Percentiles rank a stretch among this genome's conserved stretches.
These are phyloP conservation scores for Cydia strobilella DNA, from an alignment of 1,140 invertebrate species.

Conservation along the genomic window DNA sequence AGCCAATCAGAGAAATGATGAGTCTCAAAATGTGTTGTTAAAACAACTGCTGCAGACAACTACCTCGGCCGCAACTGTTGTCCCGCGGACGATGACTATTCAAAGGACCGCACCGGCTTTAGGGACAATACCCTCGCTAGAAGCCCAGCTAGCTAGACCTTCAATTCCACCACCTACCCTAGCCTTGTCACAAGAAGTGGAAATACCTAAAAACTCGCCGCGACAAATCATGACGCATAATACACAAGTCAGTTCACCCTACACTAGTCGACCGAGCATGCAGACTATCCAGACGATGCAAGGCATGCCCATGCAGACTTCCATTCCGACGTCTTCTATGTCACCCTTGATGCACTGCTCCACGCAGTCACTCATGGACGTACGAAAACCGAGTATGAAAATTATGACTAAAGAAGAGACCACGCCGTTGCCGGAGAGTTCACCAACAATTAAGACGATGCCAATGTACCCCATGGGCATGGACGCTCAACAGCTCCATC, in stretches of 20 bases:
- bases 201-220: slow-evolving; percentile 78
- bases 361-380: slow-evolving; percentile 77
- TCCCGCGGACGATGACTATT: slow-evolving; percentile 75
- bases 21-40: slow-evolving; percentile 93
- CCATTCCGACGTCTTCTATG: slow-evolving; percentile 65
- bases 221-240: slow-evolving; percentile 65
- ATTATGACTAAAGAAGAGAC: slow-evolving; percentile 71
- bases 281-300: slow-evolving; percentile 7
- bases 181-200: slow-evolving; percentile 77
- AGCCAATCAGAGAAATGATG: slow-evolving; percentile 82
- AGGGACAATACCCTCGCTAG: slow-evolving; percentile 86
- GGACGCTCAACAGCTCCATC: slow-evolving; percentile 66
- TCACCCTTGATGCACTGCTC: slow-evolving; percentile 70
- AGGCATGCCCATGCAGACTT: slow-evolving; percentile 52
- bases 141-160: slow-evolving; percentile 87
- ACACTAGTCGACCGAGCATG: slow-evolving; percentile 61
- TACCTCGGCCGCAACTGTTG: slow-evolving; percentile 79
- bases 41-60: slow-evolving; percentile 95
- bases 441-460: slow-evolving; percentile 69
- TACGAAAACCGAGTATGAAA: slow-evolving; percentile 71
- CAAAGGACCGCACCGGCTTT: slow-evolving; percentile 82
- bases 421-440: slow-evolving; percentile 70
- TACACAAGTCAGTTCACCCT: slow-evolving; percentile 58
- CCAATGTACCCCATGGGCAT: slow-evolving; percentile 66
- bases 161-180: slow-evolving; percentile 82